A percentile compares a stretch with the other conserved stretches of the same genome.
phyloP scores from a whole-genome alignment of 2,113 vertebrate species.

The Hypomesus transpacificus region DNA sequence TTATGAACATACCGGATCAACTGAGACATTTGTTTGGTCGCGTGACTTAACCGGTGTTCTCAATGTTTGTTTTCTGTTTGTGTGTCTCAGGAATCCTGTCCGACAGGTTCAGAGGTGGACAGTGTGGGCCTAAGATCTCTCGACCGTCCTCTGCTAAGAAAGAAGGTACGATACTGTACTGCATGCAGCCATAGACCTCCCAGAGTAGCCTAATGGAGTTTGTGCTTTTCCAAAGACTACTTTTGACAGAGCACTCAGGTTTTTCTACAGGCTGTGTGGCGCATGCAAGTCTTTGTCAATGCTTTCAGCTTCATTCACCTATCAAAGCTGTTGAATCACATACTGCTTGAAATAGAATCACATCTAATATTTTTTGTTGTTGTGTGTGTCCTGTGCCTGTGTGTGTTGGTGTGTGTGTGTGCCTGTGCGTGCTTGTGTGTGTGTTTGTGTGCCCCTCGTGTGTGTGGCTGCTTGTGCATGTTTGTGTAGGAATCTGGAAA shows the following conservation, averaged over 20 bases:
- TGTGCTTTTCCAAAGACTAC: too few species aligned
- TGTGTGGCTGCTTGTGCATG: background rate
- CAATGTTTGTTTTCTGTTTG: constrained; percentile 5
- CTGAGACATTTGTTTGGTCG: background rate
- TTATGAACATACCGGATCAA: background rate
- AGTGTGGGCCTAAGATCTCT: constrained; percentile 3
- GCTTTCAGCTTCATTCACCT: too few species aligned
- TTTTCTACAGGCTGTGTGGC: too few species aligned
- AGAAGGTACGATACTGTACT: constrained; percentile 28
- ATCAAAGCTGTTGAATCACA: too few species aligned
- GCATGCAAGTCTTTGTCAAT: too few species aligned
- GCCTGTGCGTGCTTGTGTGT: constrained; percentile 6
- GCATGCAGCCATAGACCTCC: background rate
- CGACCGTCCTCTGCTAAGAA: constrained; percentile 7
- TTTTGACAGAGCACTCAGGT: too few species aligned
- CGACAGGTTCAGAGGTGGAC: constrained; percentile 23
- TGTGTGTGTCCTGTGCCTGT: constrained; percentile 7
- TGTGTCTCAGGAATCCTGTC: constrained; percentile 40
- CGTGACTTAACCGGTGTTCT: background rate
- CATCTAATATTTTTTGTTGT: background rate
- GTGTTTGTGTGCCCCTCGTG: background rate
- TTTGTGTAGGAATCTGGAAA: constrained; percentile 9
- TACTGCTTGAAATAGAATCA: too few species aligned
- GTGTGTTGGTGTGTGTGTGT: constrained; percentile 7
- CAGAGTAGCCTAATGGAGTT: too few species aligned